These are phyloP conservation scores for Nomada fabriciana DNA, from an alignment of 2,888 invertebrate genomes.

Conservation along the genomic window DNA sequence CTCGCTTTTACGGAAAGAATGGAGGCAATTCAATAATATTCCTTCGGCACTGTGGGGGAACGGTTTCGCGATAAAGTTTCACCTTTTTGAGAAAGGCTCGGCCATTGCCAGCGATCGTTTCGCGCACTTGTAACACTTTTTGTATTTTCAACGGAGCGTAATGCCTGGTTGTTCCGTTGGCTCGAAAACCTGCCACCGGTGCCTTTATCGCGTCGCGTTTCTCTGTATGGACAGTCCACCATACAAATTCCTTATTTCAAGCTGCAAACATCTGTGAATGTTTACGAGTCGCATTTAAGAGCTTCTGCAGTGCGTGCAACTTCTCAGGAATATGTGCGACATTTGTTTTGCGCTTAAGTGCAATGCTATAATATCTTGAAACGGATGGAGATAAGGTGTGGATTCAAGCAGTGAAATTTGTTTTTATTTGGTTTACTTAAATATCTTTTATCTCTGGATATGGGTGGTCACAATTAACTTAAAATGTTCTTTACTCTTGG, in stretches of 20 bases:
- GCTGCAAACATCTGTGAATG: neutral
- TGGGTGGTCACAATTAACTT: neutral
- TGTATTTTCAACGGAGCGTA: neutral
- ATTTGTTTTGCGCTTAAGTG: too few relatives aligned
- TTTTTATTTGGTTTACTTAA: too few relatives aligned
- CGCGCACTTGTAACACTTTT: slow-evolving; percentile 7
- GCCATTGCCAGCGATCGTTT: slow-evolving; percentile 24
- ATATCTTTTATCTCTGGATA: too few relatives aligned
- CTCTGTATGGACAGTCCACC: too few relatives aligned
- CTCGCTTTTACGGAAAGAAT: neutral
- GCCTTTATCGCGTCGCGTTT: too few relatives aligned
- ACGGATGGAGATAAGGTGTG: too few relatives aligned
- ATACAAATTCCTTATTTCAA: neutral
- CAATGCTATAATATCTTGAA: too few relatives aligned
- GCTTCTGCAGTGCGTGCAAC: too few relatives aligned
- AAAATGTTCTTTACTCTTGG: neutral
- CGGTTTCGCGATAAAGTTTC: slow-evolving; percentile 34
- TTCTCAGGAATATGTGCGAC: too few relatives aligned
- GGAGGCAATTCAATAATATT: slow-evolving; percentile 34
- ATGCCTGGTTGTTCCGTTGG: neutral
- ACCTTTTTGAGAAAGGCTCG: slow-evolving; percentile 32
- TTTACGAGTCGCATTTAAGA: too few relatives aligned
- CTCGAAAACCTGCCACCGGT: neutral
- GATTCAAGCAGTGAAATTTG: too few relatives aligned
- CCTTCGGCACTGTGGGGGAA: neutral